phyloP scores from a whole-genome alignment of 2,113 vertebrate species.

The Equus quagga region DNA sequence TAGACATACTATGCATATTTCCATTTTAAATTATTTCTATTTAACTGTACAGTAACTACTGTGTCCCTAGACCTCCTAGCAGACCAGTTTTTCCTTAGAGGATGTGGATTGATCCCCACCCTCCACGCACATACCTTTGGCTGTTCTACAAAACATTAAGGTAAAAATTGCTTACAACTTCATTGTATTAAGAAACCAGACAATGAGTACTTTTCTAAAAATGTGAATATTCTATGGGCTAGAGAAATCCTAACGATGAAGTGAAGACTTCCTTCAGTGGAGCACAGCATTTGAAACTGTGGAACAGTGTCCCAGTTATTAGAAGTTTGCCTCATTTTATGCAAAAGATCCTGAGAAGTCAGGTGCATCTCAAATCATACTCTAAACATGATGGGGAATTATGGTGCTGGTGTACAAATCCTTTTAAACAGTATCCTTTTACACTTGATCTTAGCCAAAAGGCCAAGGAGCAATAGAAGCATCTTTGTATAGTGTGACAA shows the following conservation, averaged over 20 bases:
- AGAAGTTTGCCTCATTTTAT: conserved; percentile 27
- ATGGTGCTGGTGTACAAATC: not conserved
- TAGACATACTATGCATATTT: not conserved
- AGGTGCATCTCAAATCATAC: not conserved
- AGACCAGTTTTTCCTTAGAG: not conserved
- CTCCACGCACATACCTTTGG: not conserved
- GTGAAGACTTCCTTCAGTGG: not conserved
- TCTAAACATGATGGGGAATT: not conserved
- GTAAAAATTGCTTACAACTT: conserved; percentile 6
- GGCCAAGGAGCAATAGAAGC: not conserved
- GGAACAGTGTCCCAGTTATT: not conserved
- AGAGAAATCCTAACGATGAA: conserved; percentile 11
- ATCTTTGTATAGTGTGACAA: not conserved
- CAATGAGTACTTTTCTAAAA: conserved; percentile 9
- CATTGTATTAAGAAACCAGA: not conserved
- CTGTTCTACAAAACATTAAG: not conserved
- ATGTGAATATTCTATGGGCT: not conserved
- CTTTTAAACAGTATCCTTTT: not conserved
- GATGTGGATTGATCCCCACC: not conserved
- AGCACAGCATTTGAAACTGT: not conserved
- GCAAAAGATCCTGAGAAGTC: not conserved
- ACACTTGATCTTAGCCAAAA: not conserved
- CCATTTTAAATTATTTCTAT: not conserved
- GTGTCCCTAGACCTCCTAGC: not conserved
- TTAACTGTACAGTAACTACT: not conserved